A percentile compares a stretch with the other conserved stretches of the same genome.
phyloP scores from a whole-genome alignment of 2,797 vertebrate species.

The Catostomus latipinnis region DNA sequence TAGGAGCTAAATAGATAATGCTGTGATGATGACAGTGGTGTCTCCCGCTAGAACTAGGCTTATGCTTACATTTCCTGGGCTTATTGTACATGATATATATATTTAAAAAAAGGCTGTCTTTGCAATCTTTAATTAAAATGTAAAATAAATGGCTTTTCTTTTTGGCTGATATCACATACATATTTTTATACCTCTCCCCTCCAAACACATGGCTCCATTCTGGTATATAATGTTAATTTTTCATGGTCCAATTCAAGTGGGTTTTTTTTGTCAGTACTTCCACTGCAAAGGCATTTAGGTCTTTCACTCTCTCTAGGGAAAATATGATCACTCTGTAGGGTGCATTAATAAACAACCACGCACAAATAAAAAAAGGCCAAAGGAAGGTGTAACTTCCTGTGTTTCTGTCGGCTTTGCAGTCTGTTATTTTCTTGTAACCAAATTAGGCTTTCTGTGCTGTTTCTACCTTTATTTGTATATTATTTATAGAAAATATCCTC shows the following conservation, averaged over 20 bases:
- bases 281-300: neutral
- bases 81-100: neutral
- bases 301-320: constrained; percentile 2
- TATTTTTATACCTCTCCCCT: too few species aligned
- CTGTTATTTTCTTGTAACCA: neutral
- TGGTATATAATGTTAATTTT: too few species aligned
- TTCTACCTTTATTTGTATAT: neutral
- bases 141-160: neutral
- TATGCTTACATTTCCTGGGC: neutral
- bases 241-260: neutral
- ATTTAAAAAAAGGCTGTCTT: neutral
- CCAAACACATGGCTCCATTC: too few species aligned
- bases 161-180: neutral
- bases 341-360: neutral
- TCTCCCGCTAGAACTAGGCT: too few species aligned
- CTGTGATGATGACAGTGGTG: too few species aligned
- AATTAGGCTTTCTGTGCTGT: neutral
- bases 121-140: neutral
- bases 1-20: too few species aligned
- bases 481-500: neutral
- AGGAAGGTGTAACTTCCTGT: constrained; percentile 13
- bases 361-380: neutral
- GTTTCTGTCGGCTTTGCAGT: neutral
- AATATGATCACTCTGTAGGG: constrained; percentile 38
- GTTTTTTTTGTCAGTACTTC: neutral